A percentile compares a stretch with the other conserved stretches of the same genome.
These are phyloP conservation scores for Rhagologus leucostigma DNA, from an alignment of 2,113 vertebrate genomes.

Conservation along the genomic window DNA sequence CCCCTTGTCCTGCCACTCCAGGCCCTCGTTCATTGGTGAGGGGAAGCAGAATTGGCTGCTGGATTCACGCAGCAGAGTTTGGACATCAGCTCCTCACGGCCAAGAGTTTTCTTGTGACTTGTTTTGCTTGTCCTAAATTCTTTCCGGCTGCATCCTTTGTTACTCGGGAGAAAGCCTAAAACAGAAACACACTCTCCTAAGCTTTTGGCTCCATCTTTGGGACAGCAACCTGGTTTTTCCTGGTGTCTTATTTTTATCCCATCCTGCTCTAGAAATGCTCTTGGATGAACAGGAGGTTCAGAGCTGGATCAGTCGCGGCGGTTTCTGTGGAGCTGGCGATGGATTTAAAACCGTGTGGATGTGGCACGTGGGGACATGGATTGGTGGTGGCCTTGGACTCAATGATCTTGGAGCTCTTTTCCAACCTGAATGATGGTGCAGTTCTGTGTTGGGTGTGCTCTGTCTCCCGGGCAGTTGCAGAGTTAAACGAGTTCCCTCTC, in stretches of 20 bases:
- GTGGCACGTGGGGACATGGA: accelerated
- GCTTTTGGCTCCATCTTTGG: not conserved
- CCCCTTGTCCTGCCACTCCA: not conserved
- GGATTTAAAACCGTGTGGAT: not conserved
- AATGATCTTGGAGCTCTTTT: not conserved
- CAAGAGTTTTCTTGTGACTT: not conserved
- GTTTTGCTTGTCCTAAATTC: not conserved
- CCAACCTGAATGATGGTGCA: accelerated
- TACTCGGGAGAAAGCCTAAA: not conserved
- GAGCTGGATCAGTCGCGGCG: accelerated
- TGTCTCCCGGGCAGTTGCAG: not conserved
- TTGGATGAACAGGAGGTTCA: not conserved
- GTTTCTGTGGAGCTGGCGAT: not conserved
- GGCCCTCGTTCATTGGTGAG: accelerated
- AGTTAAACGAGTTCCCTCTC: not conserved
- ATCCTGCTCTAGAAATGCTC: not conserved
- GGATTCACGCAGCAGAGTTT: not conserved
- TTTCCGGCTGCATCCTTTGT: not conserved
- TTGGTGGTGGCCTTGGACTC: not conserved
- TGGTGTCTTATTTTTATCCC: not conserved
- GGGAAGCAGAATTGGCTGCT: not conserved
- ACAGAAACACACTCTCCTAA: not conserved
- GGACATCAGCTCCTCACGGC: not conserved
- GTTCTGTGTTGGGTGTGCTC: not conserved
- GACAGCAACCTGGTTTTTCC: not conserved